phyloP scores from a whole-genome alignment of 1,140 invertebrate genomes.

The Lamellibrachia luymesi region DNA sequence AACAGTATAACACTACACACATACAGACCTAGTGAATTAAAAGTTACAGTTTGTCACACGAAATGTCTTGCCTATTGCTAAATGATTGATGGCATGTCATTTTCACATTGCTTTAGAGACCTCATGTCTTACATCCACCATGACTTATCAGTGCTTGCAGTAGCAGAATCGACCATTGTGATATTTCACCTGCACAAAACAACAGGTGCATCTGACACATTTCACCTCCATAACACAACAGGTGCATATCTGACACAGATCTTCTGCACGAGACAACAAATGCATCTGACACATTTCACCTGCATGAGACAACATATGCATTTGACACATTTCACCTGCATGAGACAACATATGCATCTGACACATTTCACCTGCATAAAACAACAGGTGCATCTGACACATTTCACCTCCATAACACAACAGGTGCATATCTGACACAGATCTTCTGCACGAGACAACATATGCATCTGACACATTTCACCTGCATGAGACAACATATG shows the following conservation, averaged over 20 bases:
- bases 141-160: no score
- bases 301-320: not conserved
- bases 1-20: no score
- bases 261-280: not conserved
- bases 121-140: no score
- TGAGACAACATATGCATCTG: not conserved
- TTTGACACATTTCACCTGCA: not conserved
- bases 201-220: not conserved
- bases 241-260: not conserved
- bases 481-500: not conserved
- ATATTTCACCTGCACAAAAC: no score
- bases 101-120: no score
- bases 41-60: no score
- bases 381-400: not conserved
- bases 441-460: not conserved
- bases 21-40: no score
- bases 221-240: not conserved
- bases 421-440: not conserved
- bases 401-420: not conserved
- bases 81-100: no score
- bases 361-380: not conserved
- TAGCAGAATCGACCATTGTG: no score
- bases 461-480: not conserved
- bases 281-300: not conserved
- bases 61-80: no score